A percentile compares a stretch with the other conserved stretches of the same genome.
These are phyloP conservation scores for Timema cristinae DNA, from an alignment of 2,888 invertebrate species.

Conservation along the genomic window DNA sequence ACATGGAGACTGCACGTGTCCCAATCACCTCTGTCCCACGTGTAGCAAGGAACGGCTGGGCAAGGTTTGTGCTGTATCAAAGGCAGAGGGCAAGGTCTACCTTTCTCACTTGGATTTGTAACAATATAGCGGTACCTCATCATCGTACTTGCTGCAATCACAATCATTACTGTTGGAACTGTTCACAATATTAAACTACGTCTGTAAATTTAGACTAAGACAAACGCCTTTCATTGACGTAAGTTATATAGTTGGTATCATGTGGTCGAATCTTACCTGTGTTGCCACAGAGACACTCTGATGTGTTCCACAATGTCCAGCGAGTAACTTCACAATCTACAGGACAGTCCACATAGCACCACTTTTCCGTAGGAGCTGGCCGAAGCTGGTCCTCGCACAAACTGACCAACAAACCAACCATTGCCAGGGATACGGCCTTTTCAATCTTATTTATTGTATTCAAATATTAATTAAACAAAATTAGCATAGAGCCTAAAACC, in stretches of 20 bases:
- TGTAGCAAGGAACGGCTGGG: slow-evolving; percentile 43
- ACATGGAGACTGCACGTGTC: slow-evolving; percentile 32
- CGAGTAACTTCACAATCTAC: slow-evolving; percentile 62
- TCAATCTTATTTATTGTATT: too few relatives aligned
- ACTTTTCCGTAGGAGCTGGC: slow-evolving; percentile 50
- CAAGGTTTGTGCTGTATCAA: slow-evolving; percentile 59
- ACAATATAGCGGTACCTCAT: slow-evolving; percentile 49
- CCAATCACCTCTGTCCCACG: slow-evolving; percentile 32
- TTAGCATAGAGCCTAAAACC: too few relatives aligned
- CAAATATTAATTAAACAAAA: too few relatives aligned
- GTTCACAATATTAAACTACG: too few relatives aligned
- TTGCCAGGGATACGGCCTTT: too few relatives aligned
- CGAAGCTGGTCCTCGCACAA: slow-evolving; percentile 47
- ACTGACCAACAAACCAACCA: slow-evolving; percentile 32
- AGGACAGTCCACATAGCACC: slow-evolving; percentile 65
- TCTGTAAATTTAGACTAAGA: too few relatives aligned
- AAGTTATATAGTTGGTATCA: too few relatives aligned
- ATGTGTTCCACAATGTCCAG: slow-evolving; percentile 59
- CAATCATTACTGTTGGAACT: neutral
- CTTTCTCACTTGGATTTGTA: slow-evolving; percentile 56
- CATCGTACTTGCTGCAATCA: slow-evolving; percentile 32
- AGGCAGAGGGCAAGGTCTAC: slow-evolving; percentile 55
- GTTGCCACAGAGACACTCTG: slow-evolving; percentile 54
- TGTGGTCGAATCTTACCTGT: slow-evolving; percentile 25
- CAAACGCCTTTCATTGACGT: too few relatives aligned